These are phyloP conservation scores for Enoplosus armatus DNA, from an alignment of 2,797 vertebrate species.

Conservation along the genomic window DNA sequence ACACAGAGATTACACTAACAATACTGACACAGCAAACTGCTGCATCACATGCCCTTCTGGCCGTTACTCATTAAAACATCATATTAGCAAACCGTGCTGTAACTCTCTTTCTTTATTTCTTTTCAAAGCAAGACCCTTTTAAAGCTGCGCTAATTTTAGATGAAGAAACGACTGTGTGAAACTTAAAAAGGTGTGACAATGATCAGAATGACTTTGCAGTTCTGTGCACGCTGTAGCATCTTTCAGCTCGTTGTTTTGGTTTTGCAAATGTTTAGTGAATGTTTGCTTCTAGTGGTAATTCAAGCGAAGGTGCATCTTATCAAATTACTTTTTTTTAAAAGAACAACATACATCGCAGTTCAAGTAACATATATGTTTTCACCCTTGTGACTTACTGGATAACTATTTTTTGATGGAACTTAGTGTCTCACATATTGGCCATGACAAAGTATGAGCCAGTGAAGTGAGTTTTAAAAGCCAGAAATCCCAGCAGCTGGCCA, in stretches of 20 bases:
- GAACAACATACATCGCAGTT: neutral
- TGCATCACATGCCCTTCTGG: constrained; percentile 41
- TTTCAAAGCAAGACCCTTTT: neutral
- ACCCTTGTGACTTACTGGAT: neutral
- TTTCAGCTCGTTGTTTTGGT: neutral
- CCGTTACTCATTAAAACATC: constrained; percentile 33
- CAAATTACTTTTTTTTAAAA: neutral
- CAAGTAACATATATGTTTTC: neutral
- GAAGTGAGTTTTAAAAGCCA: constrained; percentile 15
- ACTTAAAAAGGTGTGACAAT: neutral
- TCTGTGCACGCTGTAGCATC: neutral
- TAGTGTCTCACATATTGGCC: neutral
- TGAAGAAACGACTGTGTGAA: neutral
- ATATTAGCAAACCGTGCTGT: constrained; percentile 9
- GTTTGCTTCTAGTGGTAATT: neutral
- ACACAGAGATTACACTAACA: constrained; percentile 65
- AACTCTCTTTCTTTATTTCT: neutral
- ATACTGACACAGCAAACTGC: constrained; percentile 66
- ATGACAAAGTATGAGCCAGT: constrained; percentile 1
- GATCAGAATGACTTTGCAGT: neutral
- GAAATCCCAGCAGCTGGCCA: neutral
- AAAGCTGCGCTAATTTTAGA: neutral
- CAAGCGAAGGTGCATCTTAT: neutral
- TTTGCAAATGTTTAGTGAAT: neutral
- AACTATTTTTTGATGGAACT: neutral